Evolutionary conservation across 23 tunicate genomes (phyloP).

Genomic region (Styela plicata): DNA sequence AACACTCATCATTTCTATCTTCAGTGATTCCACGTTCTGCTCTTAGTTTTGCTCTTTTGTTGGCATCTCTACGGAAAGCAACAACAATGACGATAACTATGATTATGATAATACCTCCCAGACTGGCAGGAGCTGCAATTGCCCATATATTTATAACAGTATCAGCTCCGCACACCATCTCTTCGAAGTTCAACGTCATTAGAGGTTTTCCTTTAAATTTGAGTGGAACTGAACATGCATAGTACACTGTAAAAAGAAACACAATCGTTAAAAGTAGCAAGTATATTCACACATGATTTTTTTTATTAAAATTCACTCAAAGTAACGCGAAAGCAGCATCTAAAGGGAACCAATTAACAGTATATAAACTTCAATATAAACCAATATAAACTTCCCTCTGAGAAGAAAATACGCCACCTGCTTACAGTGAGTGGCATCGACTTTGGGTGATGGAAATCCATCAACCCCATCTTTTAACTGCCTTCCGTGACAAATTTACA

Average conservation of each 20-base stretch:
- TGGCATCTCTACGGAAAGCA: slow-evolving; percentile 20
- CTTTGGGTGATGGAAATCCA: too few relatives aligned
- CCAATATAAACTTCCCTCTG: too few relatives aligned
- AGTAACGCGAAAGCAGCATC: too few relatives aligned
- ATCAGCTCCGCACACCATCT: slow-evolving; percentile 30
- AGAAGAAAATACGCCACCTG: too few relatives aligned
- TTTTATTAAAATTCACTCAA: too few relatives aligned
- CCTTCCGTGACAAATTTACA: too few relatives aligned
- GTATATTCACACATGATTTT: too few relatives aligned
- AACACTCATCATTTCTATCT: neutral
- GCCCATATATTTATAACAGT: slow-evolving; percentile 43
- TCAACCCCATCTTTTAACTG: too few relatives aligned
- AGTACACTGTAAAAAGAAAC: slow-evolving; percentile 38
- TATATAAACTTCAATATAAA: too few relatives aligned
- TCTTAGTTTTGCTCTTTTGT: slow-evolving; percentile 12
- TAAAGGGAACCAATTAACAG: slow-evolving; percentile 4
- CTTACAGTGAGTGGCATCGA: too few relatives aligned
- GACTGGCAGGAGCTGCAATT: slow-evolving; percentile 59
- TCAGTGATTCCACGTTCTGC: neutral
- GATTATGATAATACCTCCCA: slow-evolving; percentile 36
- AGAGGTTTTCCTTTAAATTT: slow-evolving; percentile 37
- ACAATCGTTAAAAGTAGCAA: too few relatives aligned
- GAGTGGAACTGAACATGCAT: slow-evolving; percentile 52
- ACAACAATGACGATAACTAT: slow-evolving; percentile 39
- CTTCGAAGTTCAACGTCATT: slow-evolving; percentile 36